Conservation (phyloP, 2,113 vertebrate genomes). For the Campylomormyrus numenius region DNA sequence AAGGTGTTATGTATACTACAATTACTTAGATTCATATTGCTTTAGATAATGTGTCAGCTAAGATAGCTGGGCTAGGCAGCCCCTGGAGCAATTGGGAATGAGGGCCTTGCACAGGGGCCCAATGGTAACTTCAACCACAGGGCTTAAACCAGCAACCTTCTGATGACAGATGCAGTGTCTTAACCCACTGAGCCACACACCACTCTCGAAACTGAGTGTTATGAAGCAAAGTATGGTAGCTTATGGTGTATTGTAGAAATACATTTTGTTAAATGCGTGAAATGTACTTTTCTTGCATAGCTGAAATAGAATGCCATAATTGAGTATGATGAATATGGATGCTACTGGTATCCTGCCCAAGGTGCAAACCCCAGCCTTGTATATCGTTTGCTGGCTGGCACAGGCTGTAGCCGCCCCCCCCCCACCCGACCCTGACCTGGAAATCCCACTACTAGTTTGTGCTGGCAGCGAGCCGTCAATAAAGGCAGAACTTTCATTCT, state of each 20-base stretch:
- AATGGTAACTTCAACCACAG: neutral
- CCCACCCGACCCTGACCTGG: neutral
- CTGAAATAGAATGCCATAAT: neutral
- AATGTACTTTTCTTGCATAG: neutral
- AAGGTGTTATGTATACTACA: neutral
- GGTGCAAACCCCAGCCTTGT: neutral
- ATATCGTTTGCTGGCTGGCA: neutral
- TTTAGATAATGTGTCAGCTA: neutral
- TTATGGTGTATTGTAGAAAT: neutral
- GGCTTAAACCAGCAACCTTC: neutral
- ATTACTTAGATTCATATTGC: neutral
- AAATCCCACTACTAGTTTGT: neutral
- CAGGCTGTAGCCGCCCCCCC: neutral
- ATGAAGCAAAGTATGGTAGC: neutral
- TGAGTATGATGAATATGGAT: neutral
- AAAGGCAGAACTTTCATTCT: neutral
- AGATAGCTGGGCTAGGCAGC: neutral
- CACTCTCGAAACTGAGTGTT: neutral
- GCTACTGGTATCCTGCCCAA: neutral
- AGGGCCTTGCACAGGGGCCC: neutral
- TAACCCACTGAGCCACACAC: too few species aligned
- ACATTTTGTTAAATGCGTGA: neutral
- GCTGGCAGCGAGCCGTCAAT: neutral
- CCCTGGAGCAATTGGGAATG: neutral
- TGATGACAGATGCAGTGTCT: neutral